These are phyloP conservation scores for Adelognathus sp. DNA, from an alignment of 2,888 invertebrate species.

Conservation along the genomic window DNA sequence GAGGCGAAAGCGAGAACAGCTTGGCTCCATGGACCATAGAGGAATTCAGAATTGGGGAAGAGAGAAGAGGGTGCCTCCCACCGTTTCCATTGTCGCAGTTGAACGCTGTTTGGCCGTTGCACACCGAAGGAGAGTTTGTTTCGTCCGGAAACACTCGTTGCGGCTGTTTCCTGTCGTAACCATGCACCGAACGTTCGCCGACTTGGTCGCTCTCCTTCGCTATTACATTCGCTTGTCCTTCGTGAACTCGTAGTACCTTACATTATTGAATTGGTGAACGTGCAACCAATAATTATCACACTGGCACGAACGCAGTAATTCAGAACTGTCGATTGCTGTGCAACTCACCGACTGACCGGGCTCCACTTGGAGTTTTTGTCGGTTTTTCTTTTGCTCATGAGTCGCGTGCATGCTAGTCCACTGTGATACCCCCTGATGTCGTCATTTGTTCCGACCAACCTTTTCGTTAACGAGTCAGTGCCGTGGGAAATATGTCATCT, in stretches of 20 bases:
- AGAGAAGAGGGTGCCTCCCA: not conserved
- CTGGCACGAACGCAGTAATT: conserved; percentile 36
- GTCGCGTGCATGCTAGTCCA: too few species aligned
- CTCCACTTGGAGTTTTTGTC: too few species aligned
- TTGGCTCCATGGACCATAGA: conserved; percentile 9
- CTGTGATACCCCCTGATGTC: too few species aligned
- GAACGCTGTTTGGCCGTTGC: conserved; percentile 43
- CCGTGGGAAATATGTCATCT: not conserved
- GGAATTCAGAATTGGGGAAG: not conserved
- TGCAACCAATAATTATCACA: conserved; percentile 61
- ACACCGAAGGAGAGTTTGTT: conserved; percentile 42
- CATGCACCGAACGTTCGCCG: conserved; percentile 57
- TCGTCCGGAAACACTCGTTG: conserved; percentile 62
- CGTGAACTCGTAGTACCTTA: conserved; percentile 46
- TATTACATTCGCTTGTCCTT: conserved; percentile 14
- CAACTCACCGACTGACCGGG: not conserved
- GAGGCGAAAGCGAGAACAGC: conserved; percentile 25
- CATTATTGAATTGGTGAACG: conserved; percentile 66
- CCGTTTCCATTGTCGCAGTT: conserved; percentile 17
- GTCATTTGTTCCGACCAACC: not conserved
- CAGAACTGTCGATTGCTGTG: not conserved
- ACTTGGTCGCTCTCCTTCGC: conserved; percentile 11
- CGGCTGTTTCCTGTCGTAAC: conserved; percentile 70
- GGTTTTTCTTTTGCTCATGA: too few species aligned
- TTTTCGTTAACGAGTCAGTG: conserved; percentile 38